Evolutionary conservation across 2,888 invertebrate genomes (phyloP).

Genomic region (Pristionchus japonicus): DNA sequence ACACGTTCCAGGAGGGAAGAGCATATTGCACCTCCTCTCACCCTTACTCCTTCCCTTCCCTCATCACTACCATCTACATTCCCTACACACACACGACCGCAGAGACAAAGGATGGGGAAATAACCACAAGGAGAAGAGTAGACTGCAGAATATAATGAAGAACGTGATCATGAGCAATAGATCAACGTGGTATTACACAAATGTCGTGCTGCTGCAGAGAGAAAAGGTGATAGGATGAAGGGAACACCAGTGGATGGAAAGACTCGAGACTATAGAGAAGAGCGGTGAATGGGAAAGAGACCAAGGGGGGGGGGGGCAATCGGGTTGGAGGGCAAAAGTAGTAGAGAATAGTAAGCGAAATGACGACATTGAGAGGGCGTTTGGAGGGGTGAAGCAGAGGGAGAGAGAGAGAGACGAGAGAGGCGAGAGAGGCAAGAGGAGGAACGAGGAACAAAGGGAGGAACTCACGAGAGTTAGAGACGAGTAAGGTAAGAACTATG

Average conservation of each 20-base stretch:
- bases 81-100: neutral
- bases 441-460: conserved; percentile 39
- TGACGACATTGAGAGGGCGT: conserved; percentile 26
- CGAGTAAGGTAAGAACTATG: conserved; percentile 43
- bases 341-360: conserved; percentile 39
- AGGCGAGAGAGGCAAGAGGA: neutral
- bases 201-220: neutral
- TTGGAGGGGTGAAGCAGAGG: neutral
- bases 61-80: neutral
- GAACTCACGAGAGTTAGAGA: conserved; percentile 13
- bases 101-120: neutral
- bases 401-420: neutral
- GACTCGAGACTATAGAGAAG: neutral
- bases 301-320: conserved; percentile 1
- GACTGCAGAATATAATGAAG: neutral
- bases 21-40: neutral
- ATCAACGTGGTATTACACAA: neutral
- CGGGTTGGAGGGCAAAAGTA: conserved; percentile 24
- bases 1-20: neutral
- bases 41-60: no score
- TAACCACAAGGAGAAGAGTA: neutral
- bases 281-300: neutral
- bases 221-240: neutral
- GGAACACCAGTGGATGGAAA: no score
- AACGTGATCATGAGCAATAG: neutral